Base-by-base conservation (phyloP, 2,888 invertebrate species). In the Ophion ellenae region DNA sequence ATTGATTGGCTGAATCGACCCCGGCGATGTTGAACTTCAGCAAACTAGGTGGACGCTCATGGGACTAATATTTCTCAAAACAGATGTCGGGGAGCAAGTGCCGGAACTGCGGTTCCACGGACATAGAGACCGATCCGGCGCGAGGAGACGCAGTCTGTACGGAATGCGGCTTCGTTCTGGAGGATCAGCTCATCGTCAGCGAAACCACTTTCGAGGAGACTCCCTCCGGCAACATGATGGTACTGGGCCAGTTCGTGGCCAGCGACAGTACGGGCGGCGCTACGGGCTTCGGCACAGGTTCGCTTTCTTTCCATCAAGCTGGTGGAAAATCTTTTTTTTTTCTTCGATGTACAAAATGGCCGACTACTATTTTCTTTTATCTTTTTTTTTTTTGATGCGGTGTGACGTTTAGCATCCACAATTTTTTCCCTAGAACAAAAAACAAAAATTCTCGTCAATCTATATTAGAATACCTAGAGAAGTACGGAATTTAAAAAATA, bases 161-260 rank as follows among this genome's bases (percentile, higher is more conserved):
- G 40, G 97, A 97, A 92, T 99, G 99, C 95, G 99, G 99, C 40
- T 97, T 98, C 9, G 99, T 99, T 1, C 95, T 99, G 20, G 99
- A 99, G 93, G 99, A 99, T 92, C 98, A 98, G 91, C 97, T 98
- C 79, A 99, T 99, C 92, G 99, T 99, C 36, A 97, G 98, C 2
- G 99, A 99, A 94, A 97, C 99, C 36, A 98, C 99, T 94, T 99
- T 99, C 92, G 98, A 98, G 94, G 99, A 99, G 94, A 97, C 97
- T 92, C 96, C 97, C 10, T 97, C 97, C 92, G 99, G 99, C 40
- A 97, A 97, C 11, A 96, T 97, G 73, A 97, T 97, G 84, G 98
- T 98, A 20, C 96, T 99, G 87, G 99, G 99, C 45, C 98, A 98
- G 93, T 99, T 98, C 95, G 99, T 98, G 0, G 97, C 98, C 4